Evolutionary conservation across 1,140 invertebrate genomes (phyloP).

Genomic region (honey bee (Apis mellifera)): DNA sequence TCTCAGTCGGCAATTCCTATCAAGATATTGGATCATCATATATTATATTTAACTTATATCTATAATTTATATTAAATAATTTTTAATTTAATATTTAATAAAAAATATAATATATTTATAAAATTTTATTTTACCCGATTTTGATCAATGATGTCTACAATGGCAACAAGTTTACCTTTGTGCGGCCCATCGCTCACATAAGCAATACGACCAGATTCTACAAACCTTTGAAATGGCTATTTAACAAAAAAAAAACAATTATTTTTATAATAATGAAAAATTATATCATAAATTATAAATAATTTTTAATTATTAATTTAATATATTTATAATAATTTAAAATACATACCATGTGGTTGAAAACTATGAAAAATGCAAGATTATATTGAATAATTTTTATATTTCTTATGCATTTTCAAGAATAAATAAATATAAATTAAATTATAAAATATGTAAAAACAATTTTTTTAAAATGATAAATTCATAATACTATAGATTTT

Average conservation of each 20-base stretch:
- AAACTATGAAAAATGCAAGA: slow-evolving; percentile 16
- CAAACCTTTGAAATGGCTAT: slow-evolving; percentile 95
- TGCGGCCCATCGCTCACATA: slow-evolving; percentile 94
- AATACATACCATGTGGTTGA: slow-evolving; percentile 51
- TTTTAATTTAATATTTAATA: background rate
- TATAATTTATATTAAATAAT: slow-evolving; percentile 51
- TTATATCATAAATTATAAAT: background rate
- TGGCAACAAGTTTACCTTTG: slow-evolving; percentile 94
- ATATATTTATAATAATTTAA: background rate
- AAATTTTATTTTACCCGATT: slow-evolving; percentile 89
- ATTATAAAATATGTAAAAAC: background rate
- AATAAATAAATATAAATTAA: slow-evolving; percentile 3
- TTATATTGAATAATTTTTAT: slow-evolving; percentile 40
- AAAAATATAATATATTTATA: background rate
- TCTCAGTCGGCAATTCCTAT: slow-evolving; percentile 88
- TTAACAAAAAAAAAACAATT: slow-evolving; percentile 41
- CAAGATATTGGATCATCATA: slow-evolving; percentile 82
- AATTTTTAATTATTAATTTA: background rate
- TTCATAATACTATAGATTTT: slow-evolving; percentile 10
- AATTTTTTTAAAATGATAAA: background rate
- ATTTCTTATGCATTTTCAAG: background rate
- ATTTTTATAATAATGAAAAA: slow-evolving; percentile 8
- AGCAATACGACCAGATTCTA: slow-evolving; percentile 97
- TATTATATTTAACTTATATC: background rate
- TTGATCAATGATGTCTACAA: slow-evolving; percentile 98